phyloP scores from a whole-genome alignment of 2,113 vertebrate species.

The Siniperca knerii region DNA sequence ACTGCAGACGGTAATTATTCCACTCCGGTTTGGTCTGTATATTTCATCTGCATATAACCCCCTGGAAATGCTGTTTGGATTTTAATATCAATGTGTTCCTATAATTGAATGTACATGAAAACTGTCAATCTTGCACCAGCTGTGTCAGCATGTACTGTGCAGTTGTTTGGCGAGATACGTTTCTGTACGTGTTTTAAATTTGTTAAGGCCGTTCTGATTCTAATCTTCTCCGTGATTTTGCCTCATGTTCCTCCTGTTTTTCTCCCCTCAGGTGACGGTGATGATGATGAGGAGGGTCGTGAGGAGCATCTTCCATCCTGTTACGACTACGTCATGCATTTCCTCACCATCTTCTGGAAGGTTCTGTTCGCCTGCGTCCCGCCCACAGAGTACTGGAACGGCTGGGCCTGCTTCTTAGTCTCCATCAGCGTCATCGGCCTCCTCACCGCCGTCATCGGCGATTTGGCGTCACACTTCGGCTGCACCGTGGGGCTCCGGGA shows the following conservation, averaged over 20 bases:
- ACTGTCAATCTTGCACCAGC: background rate
- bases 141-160: background rate
- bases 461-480: conserved; percentile 93
- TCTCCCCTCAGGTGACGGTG: conserved; percentile 72
- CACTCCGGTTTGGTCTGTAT: background rate
- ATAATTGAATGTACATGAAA: background rate
- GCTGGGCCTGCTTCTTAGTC: conserved; percentile 93
- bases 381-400: conserved; percentile 93
- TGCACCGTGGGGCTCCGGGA: conserved; percentile 94
- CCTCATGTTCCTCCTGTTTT: background rate
- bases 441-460: conserved; percentile 92
- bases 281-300: conserved; percentile 88
- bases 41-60: background rate
- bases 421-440: conserved; percentile 91
- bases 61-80: background rate
- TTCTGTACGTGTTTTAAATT: too few species aligned
- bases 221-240: background rate
- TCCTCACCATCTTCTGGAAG: conserved; percentile 96
- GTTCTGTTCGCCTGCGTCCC: conserved; percentile 94
- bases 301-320: conserved; percentile 91
- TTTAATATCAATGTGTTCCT: background rate
- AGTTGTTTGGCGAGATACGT: too few species aligned
- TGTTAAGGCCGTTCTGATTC: background rate
- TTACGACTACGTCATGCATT: conserved; percentile 95
- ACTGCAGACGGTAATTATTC: conserved; percentile 11